A percentile compares a stretch with the other conserved stretches of the same genome.
Conservation (phyloP, 2,888 invertebrate species). For the Callyntrura sp. region DNA sequence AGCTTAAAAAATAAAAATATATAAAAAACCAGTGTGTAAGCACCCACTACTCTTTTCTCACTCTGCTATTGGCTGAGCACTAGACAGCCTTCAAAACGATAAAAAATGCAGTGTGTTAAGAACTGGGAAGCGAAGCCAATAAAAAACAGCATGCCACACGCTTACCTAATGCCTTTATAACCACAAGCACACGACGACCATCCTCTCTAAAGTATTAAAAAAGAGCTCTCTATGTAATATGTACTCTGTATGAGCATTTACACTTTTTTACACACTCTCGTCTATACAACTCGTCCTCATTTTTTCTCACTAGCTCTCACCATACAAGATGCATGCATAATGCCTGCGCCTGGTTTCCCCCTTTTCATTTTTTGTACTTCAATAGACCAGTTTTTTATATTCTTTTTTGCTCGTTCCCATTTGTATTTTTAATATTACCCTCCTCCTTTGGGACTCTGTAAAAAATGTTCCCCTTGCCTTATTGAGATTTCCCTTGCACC, state of each 20-base stretch:
- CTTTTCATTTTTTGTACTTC: background rate
- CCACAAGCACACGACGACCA: slow-evolving; percentile 1
- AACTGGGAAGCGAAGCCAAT: slow-evolving; percentile 64
- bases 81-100: slow-evolving; percentile 63
- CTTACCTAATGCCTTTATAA: background rate
- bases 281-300: background rate
- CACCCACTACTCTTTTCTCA: background rate
- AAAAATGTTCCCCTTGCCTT: background rate
- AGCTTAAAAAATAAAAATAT: background rate
- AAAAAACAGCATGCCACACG: slow-evolving; percentile 68
- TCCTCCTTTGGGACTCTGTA: background rate
- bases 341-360: background rate
- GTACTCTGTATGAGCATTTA: background rate
- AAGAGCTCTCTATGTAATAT: background rate
- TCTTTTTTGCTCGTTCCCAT: slow-evolving; percentile 16
- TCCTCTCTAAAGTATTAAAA: slow-evolving; percentile 26
- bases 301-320: background rate
- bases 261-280: slow-evolving; percentile 37
- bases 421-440: background rate
- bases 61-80: slow-evolving; percentile 31
- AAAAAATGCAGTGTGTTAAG: slow-evolving; percentile 56
- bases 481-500: no score
- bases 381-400: background rate
- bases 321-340: background rate
- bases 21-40: background rate